A percentile compares a stretch with the other conserved stretches of the same genome.
Evolutionary conservation across 2,888 invertebrate genomes (phyloP).

Genomic region (Volucella inflata): DNA sequence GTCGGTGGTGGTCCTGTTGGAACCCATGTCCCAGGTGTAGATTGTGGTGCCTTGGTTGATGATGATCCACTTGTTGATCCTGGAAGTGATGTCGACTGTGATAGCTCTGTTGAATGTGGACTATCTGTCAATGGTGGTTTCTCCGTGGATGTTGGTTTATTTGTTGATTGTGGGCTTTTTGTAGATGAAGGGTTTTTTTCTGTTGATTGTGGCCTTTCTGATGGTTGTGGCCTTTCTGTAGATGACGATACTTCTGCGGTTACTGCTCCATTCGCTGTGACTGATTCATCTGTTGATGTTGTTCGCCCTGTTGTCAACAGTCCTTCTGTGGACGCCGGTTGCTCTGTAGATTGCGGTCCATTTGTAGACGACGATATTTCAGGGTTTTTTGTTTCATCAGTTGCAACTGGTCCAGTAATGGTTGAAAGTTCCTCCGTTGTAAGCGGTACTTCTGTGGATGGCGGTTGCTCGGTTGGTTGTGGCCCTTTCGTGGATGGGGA

Average conservation of each 20-base stretch:
- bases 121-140: no score
- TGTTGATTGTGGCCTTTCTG: not conserved
- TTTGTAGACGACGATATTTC: not conserved
- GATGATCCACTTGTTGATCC: no score
- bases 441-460: not conserved
- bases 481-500: not conserved
- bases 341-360: slow-evolving; percentile 27
- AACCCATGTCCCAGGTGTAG: no score
- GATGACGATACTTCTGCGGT: not conserved
- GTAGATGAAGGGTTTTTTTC: not conserved
- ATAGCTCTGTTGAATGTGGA: no score
- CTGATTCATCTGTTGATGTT: not conserved
- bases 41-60: no score
- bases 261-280: not conserved
- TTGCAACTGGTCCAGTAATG: not conserved
- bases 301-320: not conserved
- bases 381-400: not conserved
- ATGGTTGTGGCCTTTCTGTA: not conserved
- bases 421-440: not conserved
- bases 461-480: not conserved
- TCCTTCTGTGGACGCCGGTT: slow-evolving; percentile 35
- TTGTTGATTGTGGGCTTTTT: no score
- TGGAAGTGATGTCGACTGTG: no score
- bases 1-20: not conserved
- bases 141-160: no score